Percentiles rank a stretch among this genome's conserved stretches.
Evolutionary conservation across 2,797 vertebrate species (phyloP).

Genomic region (Gallinago solitaria): DNA sequence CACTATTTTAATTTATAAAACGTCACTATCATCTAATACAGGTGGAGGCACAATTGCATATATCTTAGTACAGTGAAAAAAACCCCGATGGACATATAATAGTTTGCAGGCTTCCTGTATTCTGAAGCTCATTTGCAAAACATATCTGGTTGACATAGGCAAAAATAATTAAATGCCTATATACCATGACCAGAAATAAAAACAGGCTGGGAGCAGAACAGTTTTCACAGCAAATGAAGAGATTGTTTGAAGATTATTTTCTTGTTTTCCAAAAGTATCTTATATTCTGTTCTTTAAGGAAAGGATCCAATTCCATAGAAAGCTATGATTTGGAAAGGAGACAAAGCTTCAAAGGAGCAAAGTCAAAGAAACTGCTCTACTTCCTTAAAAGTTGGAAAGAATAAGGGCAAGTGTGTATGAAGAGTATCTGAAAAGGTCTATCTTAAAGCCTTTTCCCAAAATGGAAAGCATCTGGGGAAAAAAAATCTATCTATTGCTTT

Average conservation of each 20-base stretch:
- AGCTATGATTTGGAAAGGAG: background rate
- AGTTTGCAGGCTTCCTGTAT: background rate
- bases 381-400: background rate
- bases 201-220: background rate
- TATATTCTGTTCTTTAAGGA: background rate
- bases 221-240: background rate
- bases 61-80: background rate
- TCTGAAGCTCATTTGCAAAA: background rate
- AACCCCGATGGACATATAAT: fast-evolving
- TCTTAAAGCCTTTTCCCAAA: background rate
- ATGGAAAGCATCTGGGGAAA: background rate
- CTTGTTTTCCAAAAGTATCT: background rate
- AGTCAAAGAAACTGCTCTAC: background rate
- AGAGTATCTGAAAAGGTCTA: background rate
- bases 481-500: background rate
- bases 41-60: background rate
- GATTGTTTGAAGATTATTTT: background rate
- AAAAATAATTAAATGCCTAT: background rate
- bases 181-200: background rate
- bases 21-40: background rate
- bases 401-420: background rate
- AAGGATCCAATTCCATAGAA: background rate
- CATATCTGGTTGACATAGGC: background rate
- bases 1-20: background rate
- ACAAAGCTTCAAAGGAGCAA: background rate